phyloP scores from a whole-genome alignment of 2,888 invertebrate genomes.

The Callinectes sapidus region DNA sequence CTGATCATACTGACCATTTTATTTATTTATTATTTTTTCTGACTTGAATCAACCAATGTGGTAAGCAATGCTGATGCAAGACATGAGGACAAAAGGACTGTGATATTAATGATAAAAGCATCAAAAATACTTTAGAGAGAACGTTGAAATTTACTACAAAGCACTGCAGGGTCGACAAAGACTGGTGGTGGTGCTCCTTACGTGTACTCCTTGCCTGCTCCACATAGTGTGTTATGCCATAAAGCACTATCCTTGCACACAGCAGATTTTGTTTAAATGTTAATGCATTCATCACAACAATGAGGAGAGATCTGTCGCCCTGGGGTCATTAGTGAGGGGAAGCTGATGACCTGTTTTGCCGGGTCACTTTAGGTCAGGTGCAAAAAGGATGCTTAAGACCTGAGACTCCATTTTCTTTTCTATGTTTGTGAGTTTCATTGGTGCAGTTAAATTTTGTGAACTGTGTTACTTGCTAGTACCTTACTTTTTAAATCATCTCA shows the following conservation, averaged over 20 bases:
- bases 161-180: constrained; percentile 28
- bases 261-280: constrained; percentile 34
- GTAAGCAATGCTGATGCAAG: constrained; percentile 22
- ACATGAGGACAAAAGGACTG: constrained; percentile 24
- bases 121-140: constrained; percentile 8
- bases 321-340: constrained; percentile 69
- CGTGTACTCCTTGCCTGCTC: constrained; percentile 21
- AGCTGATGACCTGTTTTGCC: constrained; percentile 67
- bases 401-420: constrained; percentile 2
- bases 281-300: constrained; percentile 47
- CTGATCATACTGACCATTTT: neutral
- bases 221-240: constrained; percentile 22
- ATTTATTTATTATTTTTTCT: neutral
- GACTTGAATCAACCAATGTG: neutral
- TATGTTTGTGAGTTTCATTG: neutral
- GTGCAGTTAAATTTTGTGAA: neutral
- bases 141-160: constrained; percentile 6
- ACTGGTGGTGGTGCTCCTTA: constrained; percentile 29
- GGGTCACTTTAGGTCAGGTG: constrained; percentile 67
- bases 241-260: neutral
- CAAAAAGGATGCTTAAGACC: constrained; percentile 42
- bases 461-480: neutral
- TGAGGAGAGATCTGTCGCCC: constrained; percentile 66
- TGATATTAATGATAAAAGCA: constrained; percentile 23
- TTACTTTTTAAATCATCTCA: neutral